Conservation (phyloP, 2,888 invertebrate genomes). For the Hydrotaea cyrtoneurina region DNA sequence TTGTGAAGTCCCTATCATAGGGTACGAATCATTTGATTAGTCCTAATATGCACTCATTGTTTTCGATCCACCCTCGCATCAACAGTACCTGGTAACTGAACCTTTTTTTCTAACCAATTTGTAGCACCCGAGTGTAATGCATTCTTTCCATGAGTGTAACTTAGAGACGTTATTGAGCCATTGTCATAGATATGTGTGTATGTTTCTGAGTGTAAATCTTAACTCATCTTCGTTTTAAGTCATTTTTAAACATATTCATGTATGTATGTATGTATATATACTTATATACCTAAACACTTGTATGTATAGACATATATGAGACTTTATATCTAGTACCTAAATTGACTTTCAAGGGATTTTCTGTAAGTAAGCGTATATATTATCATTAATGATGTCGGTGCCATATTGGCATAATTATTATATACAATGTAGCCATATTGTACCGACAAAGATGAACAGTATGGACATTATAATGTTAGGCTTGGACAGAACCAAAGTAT, state of each 20-base stretch:
- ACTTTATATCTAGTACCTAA: background rate
- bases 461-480: too few species aligned
- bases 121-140: constrained; percentile 27
- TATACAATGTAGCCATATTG: background rate
- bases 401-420: constrained; percentile 1
- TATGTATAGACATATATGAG: constrained; percentile 2
- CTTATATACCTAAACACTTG: background rate
- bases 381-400: background rate
- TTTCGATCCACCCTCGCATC: background rate
- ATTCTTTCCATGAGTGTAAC: constrained; percentile 2
- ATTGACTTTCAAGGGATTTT: background rate
- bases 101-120: constrained; percentile 9
- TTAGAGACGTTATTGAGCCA: background rate
- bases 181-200: background rate
- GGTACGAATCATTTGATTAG: too few species aligned
- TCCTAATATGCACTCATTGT: too few species aligned
- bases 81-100: background rate
- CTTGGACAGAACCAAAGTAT: too few species aligned
- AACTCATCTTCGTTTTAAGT: constrained; percentile 47
- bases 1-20: too few species aligned
- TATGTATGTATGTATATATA: background rate
- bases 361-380: background rate
- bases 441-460: too few species aligned
- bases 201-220: background rate
- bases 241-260: constrained; percentile 24